Evolutionary conservation across 2,797 vertebrate species (phyloP).

Genomic region (Sebastes baramenuke): DNA sequence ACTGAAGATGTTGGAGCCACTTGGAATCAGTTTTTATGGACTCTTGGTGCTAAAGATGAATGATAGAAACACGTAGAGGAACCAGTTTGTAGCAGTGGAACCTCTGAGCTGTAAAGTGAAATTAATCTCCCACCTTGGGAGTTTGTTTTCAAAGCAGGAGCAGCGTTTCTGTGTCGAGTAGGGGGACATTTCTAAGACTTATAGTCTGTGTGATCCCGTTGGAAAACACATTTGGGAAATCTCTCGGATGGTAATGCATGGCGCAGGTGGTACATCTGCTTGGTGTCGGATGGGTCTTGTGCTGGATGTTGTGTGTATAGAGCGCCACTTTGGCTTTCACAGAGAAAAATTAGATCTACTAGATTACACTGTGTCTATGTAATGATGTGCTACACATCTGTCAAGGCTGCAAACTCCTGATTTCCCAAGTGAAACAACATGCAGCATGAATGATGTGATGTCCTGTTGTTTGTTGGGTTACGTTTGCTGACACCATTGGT

Average conservation of each 20-base stretch:
- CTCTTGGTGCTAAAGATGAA: slow-evolving; percentile 42
- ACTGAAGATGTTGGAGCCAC: slow-evolving; percentile 3
- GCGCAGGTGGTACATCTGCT: slow-evolving; percentile 33
- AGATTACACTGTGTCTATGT: slow-evolving; percentile 57
- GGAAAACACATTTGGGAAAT: slow-evolving; percentile 67
- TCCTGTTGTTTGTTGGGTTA: slow-evolving; percentile 11
- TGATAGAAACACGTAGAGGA: slow-evolving; percentile 25
- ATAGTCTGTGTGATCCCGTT: slow-evolving; percentile 47
- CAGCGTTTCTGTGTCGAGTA: slow-evolving; percentile 25
- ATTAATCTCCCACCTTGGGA: slow-evolving; percentile 47
- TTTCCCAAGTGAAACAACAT: slow-evolving; percentile 63
- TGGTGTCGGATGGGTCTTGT: slow-evolving; percentile 34
- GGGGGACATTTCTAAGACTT: slow-evolving; percentile 61
- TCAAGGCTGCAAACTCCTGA: slow-evolving; percentile 52
- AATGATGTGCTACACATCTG: slow-evolving; percentile 57
- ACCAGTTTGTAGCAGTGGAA: slow-evolving; percentile 24
- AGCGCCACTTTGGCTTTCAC: slow-evolving; percentile 30
- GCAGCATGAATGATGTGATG: slow-evolving; percentile 30
- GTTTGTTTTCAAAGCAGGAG: slow-evolving; percentile 55
- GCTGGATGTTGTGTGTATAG: slow-evolving; percentile 29
- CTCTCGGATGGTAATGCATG: slow-evolving; percentile 55
- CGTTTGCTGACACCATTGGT: slow-evolving; percentile 1
- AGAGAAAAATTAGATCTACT: slow-evolving; percentile 34
- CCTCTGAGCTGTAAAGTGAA: slow-evolving; percentile 45
- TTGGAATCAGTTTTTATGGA: slow-evolving; percentile 54